Conservation (phyloP, 2,113 vertebrate species). For the Scomber colias region DNA sequence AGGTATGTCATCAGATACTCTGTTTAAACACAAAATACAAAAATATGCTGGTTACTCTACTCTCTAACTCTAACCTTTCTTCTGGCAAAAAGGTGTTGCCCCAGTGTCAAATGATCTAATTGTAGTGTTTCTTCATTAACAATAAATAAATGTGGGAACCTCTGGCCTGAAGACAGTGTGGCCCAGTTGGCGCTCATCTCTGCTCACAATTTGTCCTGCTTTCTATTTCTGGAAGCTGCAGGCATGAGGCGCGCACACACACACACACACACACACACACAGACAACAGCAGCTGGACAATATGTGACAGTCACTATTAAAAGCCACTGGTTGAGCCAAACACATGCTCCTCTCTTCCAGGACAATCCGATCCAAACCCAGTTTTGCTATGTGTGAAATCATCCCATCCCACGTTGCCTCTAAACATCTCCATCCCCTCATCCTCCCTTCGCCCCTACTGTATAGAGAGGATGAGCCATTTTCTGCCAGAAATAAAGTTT, state of each 20-base stretch:
- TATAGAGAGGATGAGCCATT: neutral
- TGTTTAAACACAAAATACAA: neutral
- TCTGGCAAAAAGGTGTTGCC: neutral
- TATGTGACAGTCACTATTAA: slow-evolving; percentile 64
- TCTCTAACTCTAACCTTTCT: neutral
- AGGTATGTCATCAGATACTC: neutral
- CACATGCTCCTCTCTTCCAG: slow-evolving; percentile 60
- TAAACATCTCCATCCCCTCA: neutral
- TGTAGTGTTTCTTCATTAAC: neutral
- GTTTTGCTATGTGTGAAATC: slow-evolving; percentile 26
- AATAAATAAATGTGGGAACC: slow-evolving; percentile 33
- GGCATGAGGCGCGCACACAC: slow-evolving; percentile 37
- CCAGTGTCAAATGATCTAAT: slow-evolving; percentile 13
- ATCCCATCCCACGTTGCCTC: slow-evolving; percentile 4
- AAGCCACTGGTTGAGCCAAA: slow-evolving; percentile 49
- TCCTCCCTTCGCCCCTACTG: slow-evolving; percentile 1
- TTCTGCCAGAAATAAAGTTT: neutral
- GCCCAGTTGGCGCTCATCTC: slow-evolving; percentile 61
- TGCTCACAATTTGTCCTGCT: slow-evolving; percentile 67
- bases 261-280: slow-evolving; percentile 31
- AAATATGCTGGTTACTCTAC: neutral
- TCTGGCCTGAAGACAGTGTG: slow-evolving; percentile 31
- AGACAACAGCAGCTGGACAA: slow-evolving; percentile 53
- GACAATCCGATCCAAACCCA: slow-evolving; percentile 38
- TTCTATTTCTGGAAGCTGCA: slow-evolving; percentile 79